Base-by-base conservation (phyloP, 2,113 vertebrate species). In the Junco hyemalis region DNA sequence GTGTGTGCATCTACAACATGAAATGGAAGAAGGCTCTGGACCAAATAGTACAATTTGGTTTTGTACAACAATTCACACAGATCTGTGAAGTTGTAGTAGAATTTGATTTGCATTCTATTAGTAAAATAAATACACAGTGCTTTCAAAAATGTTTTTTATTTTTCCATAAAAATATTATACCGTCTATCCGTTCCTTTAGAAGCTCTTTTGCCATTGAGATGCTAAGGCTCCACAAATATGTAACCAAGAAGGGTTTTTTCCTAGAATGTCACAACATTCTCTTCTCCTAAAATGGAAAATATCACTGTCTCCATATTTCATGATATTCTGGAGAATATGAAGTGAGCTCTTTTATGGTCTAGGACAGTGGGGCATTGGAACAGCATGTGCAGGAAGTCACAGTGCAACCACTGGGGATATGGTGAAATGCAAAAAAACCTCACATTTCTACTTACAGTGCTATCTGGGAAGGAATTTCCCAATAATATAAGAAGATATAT, bases 391-490 rank as follows among this genome's bases (percentile, higher is more conserved):
- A 91, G 84, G 86, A 96, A 96, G 94, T 93, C 92, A 84, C 90
- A 95, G 71, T 33, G 33, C 8, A 22, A 54, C 35, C 79, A 48
- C 50, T 72, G 80, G 84, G 91, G 57, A 86, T 53, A 85, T 3
- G 13, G 11, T 64, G 65, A 66, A 81, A 96, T 87, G 42, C 86
- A 95, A 95, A 96, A 73, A 74, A 35, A 1, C 18, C 20, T 90
- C 81, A 70, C 65, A 84, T 96, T 91, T 95, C 65, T 92, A 42
- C 89, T 90, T 60, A 36, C 77, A 81, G 20, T 72, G 76, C 86
- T 93, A 96, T 96, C 87, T 95, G 96, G 92, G 68, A 96, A 96
- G 45, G 53, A 95, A 89, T 94, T 96, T 97, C 93, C 90, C 61
- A 92, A 93, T 89, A 93, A 78, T 59, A 53, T 47, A 87, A 66